phyloP scores from a whole-genome alignment of 2,888 invertebrate genomes.

The Entomobrya proxima region DNA sequence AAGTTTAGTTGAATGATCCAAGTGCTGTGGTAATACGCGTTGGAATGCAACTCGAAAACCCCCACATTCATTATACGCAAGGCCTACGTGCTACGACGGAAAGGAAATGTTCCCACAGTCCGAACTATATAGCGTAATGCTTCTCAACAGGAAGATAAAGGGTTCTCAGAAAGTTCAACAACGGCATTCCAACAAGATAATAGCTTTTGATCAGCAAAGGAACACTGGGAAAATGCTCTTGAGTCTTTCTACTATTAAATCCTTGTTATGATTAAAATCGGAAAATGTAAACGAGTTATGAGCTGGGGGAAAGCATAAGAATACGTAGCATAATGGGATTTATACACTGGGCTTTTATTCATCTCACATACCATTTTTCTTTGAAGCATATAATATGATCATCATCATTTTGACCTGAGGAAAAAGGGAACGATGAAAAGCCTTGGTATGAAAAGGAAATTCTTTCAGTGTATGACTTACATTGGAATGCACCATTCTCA shows the following conservation, averaged over 20 bases:
- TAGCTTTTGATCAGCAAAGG: background rate
- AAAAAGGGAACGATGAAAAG: background rate
- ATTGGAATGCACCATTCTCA: background rate
- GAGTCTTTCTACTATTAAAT: too few species aligned
- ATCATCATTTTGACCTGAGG: background rate
- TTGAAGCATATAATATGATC: background rate
- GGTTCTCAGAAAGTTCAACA: background rate
- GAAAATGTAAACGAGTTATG: too few species aligned
- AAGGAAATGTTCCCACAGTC: background rate
- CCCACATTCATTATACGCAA: background rate
- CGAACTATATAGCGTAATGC: background rate
- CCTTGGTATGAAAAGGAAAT: background rate
- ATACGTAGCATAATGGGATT: too few species aligned
- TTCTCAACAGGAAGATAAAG: background rate
- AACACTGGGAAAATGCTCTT: too few species aligned
- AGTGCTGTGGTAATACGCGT: constrained; percentile 11
- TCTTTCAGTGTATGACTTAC: background rate
- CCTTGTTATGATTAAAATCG: too few species aligned
- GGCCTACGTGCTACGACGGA: background rate
- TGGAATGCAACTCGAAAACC: background rate
- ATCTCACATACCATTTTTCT: background rate
- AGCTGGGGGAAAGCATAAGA: too few species aligned
- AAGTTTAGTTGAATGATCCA: background rate
- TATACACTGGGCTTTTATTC: background rate
- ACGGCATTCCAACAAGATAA: background rate